A percentile compares a stretch with the other conserved stretches of the same genome.
Evolutionary conservation across 2,888 invertebrate genomes (phyloP).

Genomic region (Parasteatoda lunata): DNA sequence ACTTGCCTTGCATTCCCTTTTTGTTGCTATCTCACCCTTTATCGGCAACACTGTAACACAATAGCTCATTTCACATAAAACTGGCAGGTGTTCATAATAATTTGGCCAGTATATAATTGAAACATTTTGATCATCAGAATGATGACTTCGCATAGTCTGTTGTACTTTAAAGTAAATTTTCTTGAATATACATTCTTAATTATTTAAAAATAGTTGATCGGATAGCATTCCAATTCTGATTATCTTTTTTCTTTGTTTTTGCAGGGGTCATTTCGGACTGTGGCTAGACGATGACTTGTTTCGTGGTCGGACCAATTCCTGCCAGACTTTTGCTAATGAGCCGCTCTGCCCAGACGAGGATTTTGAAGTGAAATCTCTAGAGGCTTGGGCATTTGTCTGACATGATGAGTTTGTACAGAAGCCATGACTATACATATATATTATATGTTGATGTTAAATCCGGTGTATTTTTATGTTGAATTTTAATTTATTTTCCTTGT

Average conservation of each 20-base stretch:
- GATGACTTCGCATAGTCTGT: too few relatives aligned
- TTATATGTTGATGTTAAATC: constrained; percentile 26
- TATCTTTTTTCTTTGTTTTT: constrained; percentile 53
- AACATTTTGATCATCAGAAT: too few relatives aligned
- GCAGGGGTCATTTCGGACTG: constrained; percentile 95
- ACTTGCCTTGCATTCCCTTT: too few relatives aligned
- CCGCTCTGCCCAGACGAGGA: constrained; percentile 94
- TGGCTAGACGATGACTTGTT: constrained; percentile 99
- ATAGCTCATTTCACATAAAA: too few relatives aligned
- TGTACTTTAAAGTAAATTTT: too few relatives aligned
- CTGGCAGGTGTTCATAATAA: too few relatives aligned
- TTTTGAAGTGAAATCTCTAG: constrained; percentile 96
- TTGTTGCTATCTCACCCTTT: too few relatives aligned
- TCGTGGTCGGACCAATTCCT: constrained; percentile 94
- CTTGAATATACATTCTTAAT: too few relatives aligned
- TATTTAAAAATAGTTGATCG: too few relatives aligned
- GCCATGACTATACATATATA: constrained; percentile 51
- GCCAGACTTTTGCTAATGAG: constrained; percentile 97
- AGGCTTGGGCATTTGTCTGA: constrained; percentile 95
- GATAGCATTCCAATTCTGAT: not conserved
- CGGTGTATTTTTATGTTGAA: constrained; percentile 51
- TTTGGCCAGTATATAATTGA: too few relatives aligned
- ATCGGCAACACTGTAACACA: too few relatives aligned
- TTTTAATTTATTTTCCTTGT: constrained; percentile 61
- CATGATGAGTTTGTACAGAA: constrained; percentile 35